Evolutionary conservation across 1,140 invertebrate species (phyloP).

Genomic region (Coptotermes formosanus): DNA sequence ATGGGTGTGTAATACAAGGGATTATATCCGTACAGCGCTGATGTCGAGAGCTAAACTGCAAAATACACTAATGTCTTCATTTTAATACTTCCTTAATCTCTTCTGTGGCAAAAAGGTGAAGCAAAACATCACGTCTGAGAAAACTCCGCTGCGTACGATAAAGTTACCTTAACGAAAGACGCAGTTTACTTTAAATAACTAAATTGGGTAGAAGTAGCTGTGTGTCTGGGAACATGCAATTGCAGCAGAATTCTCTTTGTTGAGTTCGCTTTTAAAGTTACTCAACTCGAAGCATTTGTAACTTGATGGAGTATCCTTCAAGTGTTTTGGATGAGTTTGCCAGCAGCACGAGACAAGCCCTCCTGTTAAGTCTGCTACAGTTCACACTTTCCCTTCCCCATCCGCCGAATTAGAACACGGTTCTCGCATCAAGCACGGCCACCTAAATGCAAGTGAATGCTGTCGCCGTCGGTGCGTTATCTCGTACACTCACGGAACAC

Average conservation of each 20-base stretch:
- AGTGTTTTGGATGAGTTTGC: slow-evolving; percentile 7
- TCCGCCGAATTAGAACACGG: neutral
- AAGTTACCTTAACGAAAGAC: neutral
- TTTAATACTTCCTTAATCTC: too few relatives aligned
- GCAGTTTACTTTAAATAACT: neutral
- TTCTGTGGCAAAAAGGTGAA: too few relatives aligned
- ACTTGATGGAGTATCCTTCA: slow-evolving; percentile 18
- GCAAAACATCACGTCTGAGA: too few relatives aligned
- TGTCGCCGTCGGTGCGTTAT: neutral
- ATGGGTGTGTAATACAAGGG: too few relatives aligned
- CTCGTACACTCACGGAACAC: neutral
- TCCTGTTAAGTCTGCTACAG: neutral
- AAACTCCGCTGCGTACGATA: too few relatives aligned
- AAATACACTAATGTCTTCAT: too few relatives aligned
- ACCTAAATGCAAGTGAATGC: neutral
- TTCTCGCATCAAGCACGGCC: slow-evolving; percentile 6
- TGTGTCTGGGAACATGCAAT: neutral
- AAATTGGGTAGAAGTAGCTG: neutral
- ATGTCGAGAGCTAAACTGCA: too few relatives aligned
- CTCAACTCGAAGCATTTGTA: slow-evolving; percentile 5
- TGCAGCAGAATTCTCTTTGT: neutral
- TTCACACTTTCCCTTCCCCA: neutral
- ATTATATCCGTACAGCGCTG: too few relatives aligned
- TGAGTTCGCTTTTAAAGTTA: neutral
- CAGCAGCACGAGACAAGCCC: neutral